Evolutionary conservation across 2,113 vertebrate species (phyloP).

Genomic region (Oreocharis arfaki): DNA sequence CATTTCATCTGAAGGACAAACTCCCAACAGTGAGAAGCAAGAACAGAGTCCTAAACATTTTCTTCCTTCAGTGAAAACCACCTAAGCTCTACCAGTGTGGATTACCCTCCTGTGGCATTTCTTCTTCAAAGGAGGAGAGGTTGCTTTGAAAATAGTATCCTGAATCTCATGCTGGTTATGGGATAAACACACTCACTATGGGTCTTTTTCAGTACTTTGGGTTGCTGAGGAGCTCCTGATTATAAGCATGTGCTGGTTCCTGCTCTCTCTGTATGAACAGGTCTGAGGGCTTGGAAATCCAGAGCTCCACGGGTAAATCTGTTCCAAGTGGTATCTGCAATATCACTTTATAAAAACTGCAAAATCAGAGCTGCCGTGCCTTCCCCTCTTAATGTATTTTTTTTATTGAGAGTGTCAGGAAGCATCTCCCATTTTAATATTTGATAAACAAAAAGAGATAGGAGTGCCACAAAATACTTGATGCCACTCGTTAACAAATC

Average conservation of each 20-base stretch:
- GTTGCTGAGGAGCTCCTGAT: neutral
- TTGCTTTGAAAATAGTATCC: neutral
- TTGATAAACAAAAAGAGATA: slow-evolving; percentile 64
- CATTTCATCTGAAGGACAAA: neutral
- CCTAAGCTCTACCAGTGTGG: neutral
- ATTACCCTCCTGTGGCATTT: neutral
- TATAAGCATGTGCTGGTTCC: neutral
- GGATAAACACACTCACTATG: neutral
- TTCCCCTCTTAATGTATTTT: slow-evolving; percentile 49
- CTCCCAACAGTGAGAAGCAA: neutral
- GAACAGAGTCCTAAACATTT: neutral
- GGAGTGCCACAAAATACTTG: slow-evolving; percentile 24
- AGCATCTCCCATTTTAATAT: slow-evolving; percentile 71
- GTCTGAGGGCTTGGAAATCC: neutral
- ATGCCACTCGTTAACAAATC: slow-evolving; percentile 7
- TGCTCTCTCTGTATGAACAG: neutral
- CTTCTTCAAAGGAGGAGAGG: neutral
- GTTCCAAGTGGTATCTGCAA: neutral
- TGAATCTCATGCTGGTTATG: neutral
- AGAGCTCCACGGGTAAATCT: neutral
- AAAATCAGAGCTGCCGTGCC: slow-evolving; percentile 39
- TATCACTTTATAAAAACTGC: slow-evolving; percentile 51
- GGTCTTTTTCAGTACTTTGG: neutral
- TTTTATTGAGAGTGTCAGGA: slow-evolving; percentile 58
- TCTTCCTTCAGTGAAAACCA: neutral